phyloP scores from a whole-genome alignment of 2,797 vertebrate genomes.

The Pagetopsis macropterus region DNA sequence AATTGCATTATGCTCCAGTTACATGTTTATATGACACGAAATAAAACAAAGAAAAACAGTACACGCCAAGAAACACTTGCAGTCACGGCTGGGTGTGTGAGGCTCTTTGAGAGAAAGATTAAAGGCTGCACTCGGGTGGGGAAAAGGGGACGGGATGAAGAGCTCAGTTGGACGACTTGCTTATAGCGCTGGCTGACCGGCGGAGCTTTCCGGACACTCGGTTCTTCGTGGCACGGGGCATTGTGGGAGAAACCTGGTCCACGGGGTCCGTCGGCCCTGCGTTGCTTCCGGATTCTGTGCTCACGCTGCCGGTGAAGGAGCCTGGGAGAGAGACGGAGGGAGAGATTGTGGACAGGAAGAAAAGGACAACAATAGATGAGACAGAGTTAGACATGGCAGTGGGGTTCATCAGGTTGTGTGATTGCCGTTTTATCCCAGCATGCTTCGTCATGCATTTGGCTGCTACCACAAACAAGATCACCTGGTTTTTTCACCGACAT shows the following conservation, averaged over 20 bases:
- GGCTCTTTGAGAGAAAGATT: conserved; percentile 55
- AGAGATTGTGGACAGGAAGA: conserved; percentile 30
- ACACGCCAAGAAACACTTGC: conserved; percentile 50
- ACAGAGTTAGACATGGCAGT: conserved; percentile 24
- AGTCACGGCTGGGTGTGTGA: conserved; percentile 71
- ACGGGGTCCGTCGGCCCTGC: conserved; percentile 47
- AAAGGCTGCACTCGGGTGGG: conserved; percentile 50
- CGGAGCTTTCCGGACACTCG: conserved; percentile 83
- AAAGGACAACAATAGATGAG: neutral
- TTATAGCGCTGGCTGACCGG: conserved; percentile 84
- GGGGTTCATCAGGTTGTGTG: conserved; percentile 8
- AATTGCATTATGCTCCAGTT: conserved; percentile 73
- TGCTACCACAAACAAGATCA: conserved; percentile 54
- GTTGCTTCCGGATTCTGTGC: conserved; percentile 75
- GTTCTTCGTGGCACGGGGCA: conserved; percentile 81
- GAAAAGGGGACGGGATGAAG: conserved; percentile 2
- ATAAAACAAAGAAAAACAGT: conserved; percentile 36
- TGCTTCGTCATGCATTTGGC: conserved; percentile 72
- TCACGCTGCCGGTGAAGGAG: conserved; percentile 84
- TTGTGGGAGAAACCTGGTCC: conserved; percentile 80
- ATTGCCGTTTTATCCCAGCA: conserved; percentile 51
- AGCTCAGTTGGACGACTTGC: conserved; percentile 85
- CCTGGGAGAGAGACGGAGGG: conserved; percentile 76
- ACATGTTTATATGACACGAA: conserved; percentile 57
- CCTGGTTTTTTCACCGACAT: conserved; percentile 48